Evolutionary conservation across 2,113 vertebrate genomes (phyloP), one percentile per base, ranked within the genome.

Genomic region (Antechinus stuartii): DNA sequence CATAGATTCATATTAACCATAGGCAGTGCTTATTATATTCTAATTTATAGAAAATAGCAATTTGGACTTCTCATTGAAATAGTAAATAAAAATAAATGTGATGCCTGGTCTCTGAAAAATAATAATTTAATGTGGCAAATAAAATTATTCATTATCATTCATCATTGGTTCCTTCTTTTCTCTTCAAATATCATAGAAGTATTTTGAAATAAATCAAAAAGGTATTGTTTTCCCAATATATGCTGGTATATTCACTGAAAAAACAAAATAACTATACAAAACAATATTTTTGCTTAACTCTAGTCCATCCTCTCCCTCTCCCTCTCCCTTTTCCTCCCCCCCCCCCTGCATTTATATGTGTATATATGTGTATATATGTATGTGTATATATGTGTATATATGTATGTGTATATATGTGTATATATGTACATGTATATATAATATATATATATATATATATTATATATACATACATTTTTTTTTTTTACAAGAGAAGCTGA

Each of bases 181-280:
- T 12, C 93, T 92, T 49, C 10, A 91, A 90, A 92, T 8, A 84
- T 89, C n/a, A 27, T 26, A 68, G 68, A 91, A 55, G 24, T 53
- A 35, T 89, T 94, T 91, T 93, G n/a, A 95, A 92, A 93, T 55
- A 54, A 91, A 95, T 25, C 68, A 16, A 91, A 10, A 96, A 94
- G 94, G 7, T 16, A 68, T 91, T 8, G 27, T 42, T 30, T 49
- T 25, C 52, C 7, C 94, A 52, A 91, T 42, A 5, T 52, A 47
- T 25, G 25, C 30, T 52, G 42, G 57, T 42, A 42, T 23, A 35
- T 84, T 23, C 68, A 84, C 35, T 42, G 68, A 42, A 84, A n/a
- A 76, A 84, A 42, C 68, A 42, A 22, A 76, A 76, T 76, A 84
- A 42, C 5, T 22, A 84, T 42, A 42, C 7, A 42, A 84, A 84